Percentiles rank a stretch among this genome's conserved stretches.
These are phyloP conservation scores for Deroplatys truncata DNA, from an alignment of 2,888 invertebrate genomes.

Conservation along the genomic window DNA sequence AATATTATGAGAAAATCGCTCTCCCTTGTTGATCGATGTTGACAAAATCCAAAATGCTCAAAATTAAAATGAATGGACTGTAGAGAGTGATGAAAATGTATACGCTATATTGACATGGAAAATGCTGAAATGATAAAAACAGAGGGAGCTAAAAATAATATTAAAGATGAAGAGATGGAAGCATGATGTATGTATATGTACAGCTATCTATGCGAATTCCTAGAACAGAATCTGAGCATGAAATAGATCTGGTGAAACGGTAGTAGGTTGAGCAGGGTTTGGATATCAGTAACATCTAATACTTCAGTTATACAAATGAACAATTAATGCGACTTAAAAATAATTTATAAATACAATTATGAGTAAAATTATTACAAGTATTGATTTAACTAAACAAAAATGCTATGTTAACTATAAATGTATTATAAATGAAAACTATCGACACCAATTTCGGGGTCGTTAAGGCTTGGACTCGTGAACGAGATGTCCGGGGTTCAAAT, in stretches of 20 bases:
- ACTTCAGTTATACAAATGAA: too few species aligned
- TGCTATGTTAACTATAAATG: too few species aligned
- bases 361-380: too few species aligned
- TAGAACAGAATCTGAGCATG: neutral
- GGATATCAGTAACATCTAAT: too few species aligned
- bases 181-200: neutral
- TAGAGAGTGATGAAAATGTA: neutral
- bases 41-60: neutral
- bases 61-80: neutral
- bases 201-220: neutral
- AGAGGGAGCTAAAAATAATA: neutral
- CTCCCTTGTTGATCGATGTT: neutral
- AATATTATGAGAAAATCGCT: neutral
- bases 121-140: neutral
- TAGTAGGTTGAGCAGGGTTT: too few species aligned
- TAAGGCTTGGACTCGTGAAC: neutral
- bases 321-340: too few species aligned
- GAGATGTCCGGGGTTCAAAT: neutral
- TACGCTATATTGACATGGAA: neutral
- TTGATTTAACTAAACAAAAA: too few species aligned
- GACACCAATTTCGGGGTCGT: neutral
- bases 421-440: neutral
- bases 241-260: too few species aligned
- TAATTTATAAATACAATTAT: too few species aligned
- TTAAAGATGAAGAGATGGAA: neutral